Evolutionary conservation across 2,113 vertebrate genomes (phyloP), one percentile per base, ranked within the genome.

Genomic region (Silurus asotus): DNA sequence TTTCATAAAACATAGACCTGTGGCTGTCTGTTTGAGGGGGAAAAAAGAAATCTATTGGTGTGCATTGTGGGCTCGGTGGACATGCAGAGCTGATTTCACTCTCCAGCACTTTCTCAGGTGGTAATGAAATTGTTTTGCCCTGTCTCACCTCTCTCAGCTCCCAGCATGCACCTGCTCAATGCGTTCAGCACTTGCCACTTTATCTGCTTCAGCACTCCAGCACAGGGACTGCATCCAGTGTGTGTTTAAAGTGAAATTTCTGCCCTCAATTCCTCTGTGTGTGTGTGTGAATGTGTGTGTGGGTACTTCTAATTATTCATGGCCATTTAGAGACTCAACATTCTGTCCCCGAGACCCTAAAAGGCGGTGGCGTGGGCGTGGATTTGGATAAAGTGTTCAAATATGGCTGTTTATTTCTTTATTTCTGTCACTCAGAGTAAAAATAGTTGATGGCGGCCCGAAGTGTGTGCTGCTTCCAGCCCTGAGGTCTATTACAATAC

Each of bases 91-190:
- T 28, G 48, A 82, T 81, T 82, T 84, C 76, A n/a, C 56, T 82
- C 75, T 67, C 65, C 37, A 58, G 67, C 20, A 37, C 62, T 87
- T 86, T 85, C 85, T 88, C 56, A 85, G 87, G 77, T 65, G 72
- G 78, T 84, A 87, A 89, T 84, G 78, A 86, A 87, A 90, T 88
- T 81, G 80, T 82, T 90, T 77, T 53, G 45, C 77, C 56, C 85
- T 77, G 55, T 77, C 78, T 88, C 84, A 86, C 77, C 88, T 85
- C 78, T 85, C 88, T 53, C 49, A 64, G 55, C 59, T 72, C 88
- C 82, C 61, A 84, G 78, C 76, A 88, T 74, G 82, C 82, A 87
- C 82, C 72, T 19, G 55, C 23, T 49, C 58, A 59, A 75, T n/a
- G 48, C 59, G 86, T 70, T 86, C 80, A 45, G 51, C 48, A 48